Base-by-base conservation (phyloP, 2,888 invertebrate genomes). In the Pimpla rufipes region DNA sequence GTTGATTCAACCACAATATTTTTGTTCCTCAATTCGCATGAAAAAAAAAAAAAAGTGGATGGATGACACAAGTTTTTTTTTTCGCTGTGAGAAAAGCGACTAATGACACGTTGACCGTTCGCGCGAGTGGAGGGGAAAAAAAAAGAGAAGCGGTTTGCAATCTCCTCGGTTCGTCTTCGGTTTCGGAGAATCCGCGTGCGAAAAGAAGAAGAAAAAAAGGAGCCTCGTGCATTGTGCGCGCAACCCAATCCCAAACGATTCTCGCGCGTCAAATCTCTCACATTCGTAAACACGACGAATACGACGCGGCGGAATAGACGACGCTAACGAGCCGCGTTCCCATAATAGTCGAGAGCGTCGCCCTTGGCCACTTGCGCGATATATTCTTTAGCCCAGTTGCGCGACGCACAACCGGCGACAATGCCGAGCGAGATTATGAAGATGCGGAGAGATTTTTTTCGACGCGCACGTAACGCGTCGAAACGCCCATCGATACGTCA, bases 281-380 rank as follows among this genome's bases (percentile, higher is more conserved):
- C 64, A 62, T 67, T 47, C 42, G 37, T 55, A 29, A 7, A 5
- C n/a, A 55, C 64, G 47, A 59, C 42, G 52, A 50, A 21, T 29
- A 5, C 23, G 16, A 52, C 18, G 37, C 21, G 42, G 59, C 47
- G 55, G 66, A 11, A 70, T 13, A 81, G 64, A 78, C 80, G 50
- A 79, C 84, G 79, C 89, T 90, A 90, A 90, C 90, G 90, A 90
- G 90, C 88, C 66, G 76, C 83, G 88, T 90, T 90, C 90, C 90
- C 90, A 90, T 89, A 86, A 90, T 88, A 86, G 75, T 79, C 73
- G 18, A 74, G 11, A 47, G 18, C 40, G 40, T 45, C 47, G 64
- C 47, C 70, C 68, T 79, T 70, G 62, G 62, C n/a, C 59, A 74
- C 66, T 81, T 55, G 52, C 47, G 29, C 35, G 35, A 37, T 29